Evolutionary conservation across 2,113 vertebrate species (phyloP).

Genomic region (Trematomus loennbergii): DNA sequence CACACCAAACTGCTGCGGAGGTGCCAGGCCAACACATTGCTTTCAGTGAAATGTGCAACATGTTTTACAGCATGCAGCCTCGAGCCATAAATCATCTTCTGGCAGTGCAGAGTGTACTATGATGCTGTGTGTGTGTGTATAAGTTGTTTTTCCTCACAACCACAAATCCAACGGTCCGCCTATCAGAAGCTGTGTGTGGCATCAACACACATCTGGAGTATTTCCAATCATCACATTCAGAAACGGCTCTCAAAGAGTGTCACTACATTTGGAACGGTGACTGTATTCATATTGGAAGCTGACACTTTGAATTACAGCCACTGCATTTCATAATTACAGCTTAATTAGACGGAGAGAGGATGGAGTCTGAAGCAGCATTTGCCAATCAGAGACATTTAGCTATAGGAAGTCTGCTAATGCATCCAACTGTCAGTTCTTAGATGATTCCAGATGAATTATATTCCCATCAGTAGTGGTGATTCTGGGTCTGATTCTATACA

Average conservation of each 20-base stretch:
- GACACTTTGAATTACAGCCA: constrained; percentile 56
- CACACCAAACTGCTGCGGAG: neutral
- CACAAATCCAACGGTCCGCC: constrained; percentile 45
- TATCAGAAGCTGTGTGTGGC: constrained; percentile 7
- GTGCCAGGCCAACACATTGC: neutral
- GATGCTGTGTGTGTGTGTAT: constrained; percentile 9
- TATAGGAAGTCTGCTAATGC: neutral
- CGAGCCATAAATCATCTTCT: constrained; percentile 51
- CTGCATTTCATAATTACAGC: constrained; percentile 49
- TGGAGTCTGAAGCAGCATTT: constrained; percentile 17
- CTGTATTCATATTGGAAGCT: constrained; percentile 23
- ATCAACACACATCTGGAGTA: constrained; percentile 16
- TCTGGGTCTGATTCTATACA: neutral
- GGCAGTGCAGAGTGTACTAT: constrained; percentile 26
- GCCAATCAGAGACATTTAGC: constrained; percentile 2
- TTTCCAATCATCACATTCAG: constrained; percentile 13
- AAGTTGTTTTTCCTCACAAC: constrained; percentile 14
- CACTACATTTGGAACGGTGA: constrained; percentile 15
- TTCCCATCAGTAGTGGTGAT: neutral
- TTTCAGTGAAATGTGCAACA: constrained; percentile 37
- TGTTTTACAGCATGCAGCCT: constrained; percentile 40
- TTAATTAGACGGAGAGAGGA: constrained; percentile 46
- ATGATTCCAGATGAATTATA: no score
- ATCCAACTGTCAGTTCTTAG: neutral
- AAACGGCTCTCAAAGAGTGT: constrained; percentile 21